Evolutionary conservation across 2,113 vertebrate genomes (phyloP).

Genomic region (Nesoenas mayeri): DNA sequence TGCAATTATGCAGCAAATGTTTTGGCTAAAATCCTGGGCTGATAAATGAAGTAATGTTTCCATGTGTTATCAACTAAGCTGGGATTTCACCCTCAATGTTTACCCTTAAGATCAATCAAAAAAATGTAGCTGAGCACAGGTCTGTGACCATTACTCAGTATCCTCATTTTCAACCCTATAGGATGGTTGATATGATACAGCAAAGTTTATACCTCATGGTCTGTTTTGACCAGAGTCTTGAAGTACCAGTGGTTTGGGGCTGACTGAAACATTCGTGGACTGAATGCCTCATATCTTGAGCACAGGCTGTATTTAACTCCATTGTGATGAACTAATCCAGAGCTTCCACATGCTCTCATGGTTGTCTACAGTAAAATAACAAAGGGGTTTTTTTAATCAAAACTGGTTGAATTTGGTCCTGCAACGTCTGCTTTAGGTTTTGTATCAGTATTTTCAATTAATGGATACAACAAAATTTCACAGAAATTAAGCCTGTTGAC

Average conservation of each 20-base stretch:
- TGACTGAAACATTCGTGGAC: not conserved
- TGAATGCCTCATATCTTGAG: not conserved
- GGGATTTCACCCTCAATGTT: not conserved
- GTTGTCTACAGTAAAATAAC: not conserved
- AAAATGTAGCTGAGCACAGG: not conserved
- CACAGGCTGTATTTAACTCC: not conserved
- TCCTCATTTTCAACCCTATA: not conserved
- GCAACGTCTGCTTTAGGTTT: not conserved
- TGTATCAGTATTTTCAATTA: not conserved
- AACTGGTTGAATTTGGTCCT: not conserved
- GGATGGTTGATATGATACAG: not conserved
- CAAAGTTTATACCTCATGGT: not conserved
- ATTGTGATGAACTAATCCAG: not conserved
- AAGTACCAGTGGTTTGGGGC: not conserved
- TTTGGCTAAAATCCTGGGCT: not conserved
- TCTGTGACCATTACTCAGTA: not conserved
- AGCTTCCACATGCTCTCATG: not conserved
- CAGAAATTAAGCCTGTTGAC: not conserved
- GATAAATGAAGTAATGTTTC: not conserved
- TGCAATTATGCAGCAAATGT: not conserved
- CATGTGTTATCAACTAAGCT: not conserved
- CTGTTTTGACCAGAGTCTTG: not conserved
- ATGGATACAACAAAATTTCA: not conserved
- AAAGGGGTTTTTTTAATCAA: not conserved
- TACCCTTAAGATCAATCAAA: fast-evolving